phyloP scores from a whole-genome alignment of 2,797 vertebrate genomes.

The Hoplostethus mediterraneus region DNA sequence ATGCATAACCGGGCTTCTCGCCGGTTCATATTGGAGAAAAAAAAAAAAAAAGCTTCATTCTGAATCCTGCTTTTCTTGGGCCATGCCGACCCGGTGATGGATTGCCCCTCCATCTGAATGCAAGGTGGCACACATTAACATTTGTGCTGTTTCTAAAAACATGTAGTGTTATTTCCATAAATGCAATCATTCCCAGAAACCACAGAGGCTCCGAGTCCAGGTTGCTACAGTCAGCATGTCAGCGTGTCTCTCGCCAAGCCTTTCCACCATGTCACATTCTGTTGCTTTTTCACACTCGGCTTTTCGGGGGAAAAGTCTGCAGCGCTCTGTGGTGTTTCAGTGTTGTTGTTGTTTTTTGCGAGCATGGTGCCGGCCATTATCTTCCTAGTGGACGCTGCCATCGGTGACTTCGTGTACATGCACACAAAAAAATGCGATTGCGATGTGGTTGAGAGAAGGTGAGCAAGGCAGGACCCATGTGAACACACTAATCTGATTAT shows the following conservation, averaged over 20 bases:
- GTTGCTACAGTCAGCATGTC: constrained; percentile 58
- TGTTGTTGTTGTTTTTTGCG: not conserved
- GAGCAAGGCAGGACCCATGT: no score
- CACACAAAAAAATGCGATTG: no score
- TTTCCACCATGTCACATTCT: constrained; percentile 14
- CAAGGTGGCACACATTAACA: constrained; percentile 63
- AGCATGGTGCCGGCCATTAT: not conserved
- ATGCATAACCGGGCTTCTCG: constrained; percentile 41
- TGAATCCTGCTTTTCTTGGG: constrained; percentile 33
- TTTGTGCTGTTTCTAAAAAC: constrained; percentile 68
- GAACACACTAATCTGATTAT: no score
- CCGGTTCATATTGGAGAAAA: constrained; percentile 22
- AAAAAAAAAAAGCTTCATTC: constrained; percentile 7
- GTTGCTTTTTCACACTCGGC: constrained; percentile 1
- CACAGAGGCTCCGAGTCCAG: constrained; percentile 16
- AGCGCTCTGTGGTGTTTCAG: not conserved
- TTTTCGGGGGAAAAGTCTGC: constrained; percentile 18
- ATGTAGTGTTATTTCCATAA: constrained; percentile 67
- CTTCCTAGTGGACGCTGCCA: not conserved
- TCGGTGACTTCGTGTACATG: no score
- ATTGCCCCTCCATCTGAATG: constrained; percentile 58
- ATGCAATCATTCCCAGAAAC: constrained; percentile 58
- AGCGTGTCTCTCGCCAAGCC: not conserved
- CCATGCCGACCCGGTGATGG: constrained; percentile 57
- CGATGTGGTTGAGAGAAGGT: no score